phyloP scores from a whole-genome alignment of 2,797 vertebrate species.

The Euthynnus affinis region DNA sequence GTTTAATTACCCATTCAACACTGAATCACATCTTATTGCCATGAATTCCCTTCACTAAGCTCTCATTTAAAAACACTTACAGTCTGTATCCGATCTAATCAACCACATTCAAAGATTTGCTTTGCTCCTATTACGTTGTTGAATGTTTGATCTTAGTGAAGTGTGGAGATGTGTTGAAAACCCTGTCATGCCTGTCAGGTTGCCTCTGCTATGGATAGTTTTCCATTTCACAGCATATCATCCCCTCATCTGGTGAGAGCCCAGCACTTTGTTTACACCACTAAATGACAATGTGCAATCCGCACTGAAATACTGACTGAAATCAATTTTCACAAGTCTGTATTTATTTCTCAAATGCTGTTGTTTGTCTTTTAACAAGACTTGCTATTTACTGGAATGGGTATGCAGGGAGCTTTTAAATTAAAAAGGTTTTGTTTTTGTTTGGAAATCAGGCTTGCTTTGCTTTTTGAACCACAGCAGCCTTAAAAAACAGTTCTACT shows the following conservation, averaged over 20 bases:
- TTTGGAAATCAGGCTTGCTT: constrained; percentile 10
- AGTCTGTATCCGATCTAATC: constrained; percentile 48
- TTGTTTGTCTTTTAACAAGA: constrained; percentile 54
- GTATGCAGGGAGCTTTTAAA: constrained; percentile 28
- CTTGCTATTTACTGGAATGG: constrained; percentile 25
- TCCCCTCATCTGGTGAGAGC: constrained; percentile 57
- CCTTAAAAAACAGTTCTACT: background rate
- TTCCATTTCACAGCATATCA: constrained; percentile 72
- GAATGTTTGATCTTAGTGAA: constrained; percentile 54
- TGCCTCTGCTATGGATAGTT: constrained; percentile 65
- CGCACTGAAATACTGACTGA: constrained; percentile 53
- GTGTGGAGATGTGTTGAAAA: constrained; percentile 43
- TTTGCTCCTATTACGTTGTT: constrained; percentile 28
- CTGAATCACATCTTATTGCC: constrained; percentile 12
- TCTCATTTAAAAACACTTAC: constrained; percentile 42
- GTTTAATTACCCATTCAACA: background rate
- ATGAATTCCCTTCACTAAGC: constrained; percentile 39
- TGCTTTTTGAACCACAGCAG: constrained; percentile 26
- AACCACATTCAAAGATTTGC: constrained; percentile 46
- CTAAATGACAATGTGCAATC: constrained; percentile 61
- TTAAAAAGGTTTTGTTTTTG: constrained; percentile 21
- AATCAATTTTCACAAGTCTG: constrained; percentile 67
- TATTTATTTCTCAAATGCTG: constrained; percentile 57
- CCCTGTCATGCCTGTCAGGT: constrained; percentile 63
- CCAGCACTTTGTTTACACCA: constrained; percentile 66